Percentiles rank a stretch among this genome's conserved stretches.
phyloP scores from a whole-genome alignment of 1,140 invertebrate species.

The Anthonomus grandis region DNA sequence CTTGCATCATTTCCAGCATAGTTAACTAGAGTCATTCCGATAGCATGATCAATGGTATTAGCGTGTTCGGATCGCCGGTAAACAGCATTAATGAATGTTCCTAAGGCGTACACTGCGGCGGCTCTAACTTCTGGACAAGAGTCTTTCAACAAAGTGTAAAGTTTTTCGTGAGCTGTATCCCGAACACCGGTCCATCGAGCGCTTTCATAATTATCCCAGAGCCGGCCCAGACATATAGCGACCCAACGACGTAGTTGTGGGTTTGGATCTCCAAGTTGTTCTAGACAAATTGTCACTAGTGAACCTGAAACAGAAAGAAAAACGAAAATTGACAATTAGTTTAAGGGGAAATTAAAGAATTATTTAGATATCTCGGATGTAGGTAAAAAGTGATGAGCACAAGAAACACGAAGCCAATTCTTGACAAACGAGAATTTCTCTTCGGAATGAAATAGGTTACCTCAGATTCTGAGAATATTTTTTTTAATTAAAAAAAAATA shows the following conservation, averaged over 20 bases:
- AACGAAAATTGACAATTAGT: no score
- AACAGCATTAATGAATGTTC: slow-evolving; percentile 85
- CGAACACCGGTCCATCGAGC: slow-evolving; percentile 90
- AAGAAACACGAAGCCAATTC: no score
- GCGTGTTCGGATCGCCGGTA: slow-evolving; percentile 83
- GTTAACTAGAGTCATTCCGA: slow-evolving; percentile 81
- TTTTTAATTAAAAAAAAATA: no score
- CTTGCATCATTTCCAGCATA: slow-evolving; percentile 79
- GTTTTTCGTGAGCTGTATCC: slow-evolving; percentile 94
- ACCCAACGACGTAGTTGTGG: slow-evolving; percentile 84
- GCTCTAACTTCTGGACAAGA: slow-evolving; percentile 84
- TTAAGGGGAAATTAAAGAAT: no score
- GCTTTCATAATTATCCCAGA: slow-evolving; percentile 91
- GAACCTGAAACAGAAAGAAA: slow-evolving; percentile 79
- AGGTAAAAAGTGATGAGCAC: no score
- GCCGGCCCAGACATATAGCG: slow-evolving; percentile 85
- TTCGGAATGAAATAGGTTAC: no score
- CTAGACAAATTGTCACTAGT: slow-evolving; percentile 84
- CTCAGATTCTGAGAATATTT: no score
- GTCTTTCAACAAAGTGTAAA: slow-evolving; percentile 76
- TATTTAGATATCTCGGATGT: no score
- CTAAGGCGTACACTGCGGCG: slow-evolving; percentile 86
- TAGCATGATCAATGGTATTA: slow-evolving; percentile 87
- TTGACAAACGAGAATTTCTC: no score
- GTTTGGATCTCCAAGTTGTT: slow-evolving; percentile 63